A percentile compares a stretch with the other conserved stretches of the same genome.
These are phyloP conservation scores for Lepus americanus DNA, from an alignment of 2,113 vertebrate genomes.

Conservation along the genomic window DNA sequence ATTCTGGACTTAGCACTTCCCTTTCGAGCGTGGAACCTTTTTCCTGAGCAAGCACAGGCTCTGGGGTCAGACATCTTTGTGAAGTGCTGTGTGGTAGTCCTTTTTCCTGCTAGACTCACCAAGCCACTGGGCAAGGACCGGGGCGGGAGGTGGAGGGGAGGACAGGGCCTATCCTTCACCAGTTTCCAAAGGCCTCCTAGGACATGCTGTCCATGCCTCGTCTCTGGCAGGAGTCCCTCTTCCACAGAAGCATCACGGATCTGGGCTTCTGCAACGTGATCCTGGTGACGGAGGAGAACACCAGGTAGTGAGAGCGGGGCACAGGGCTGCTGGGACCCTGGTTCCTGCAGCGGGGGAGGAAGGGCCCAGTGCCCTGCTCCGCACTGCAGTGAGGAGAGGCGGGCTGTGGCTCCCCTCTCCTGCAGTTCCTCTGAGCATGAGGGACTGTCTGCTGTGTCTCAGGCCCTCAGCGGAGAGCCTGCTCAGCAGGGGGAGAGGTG, in stretches of 20 bases:
- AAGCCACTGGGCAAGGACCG: neutral
- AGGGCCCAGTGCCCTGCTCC: neutral
- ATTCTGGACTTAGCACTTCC: neutral
- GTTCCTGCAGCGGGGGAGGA: too few relatives aligned
- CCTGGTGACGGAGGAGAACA: slow-evolving; percentile 86
- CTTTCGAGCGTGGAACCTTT: neutral
- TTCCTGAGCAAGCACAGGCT: neutral
- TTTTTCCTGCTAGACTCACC: neutral
- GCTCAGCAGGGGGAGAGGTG: neutral
- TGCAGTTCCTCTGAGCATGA: neutral
- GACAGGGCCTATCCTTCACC: neutral
- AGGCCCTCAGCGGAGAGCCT: neutral
- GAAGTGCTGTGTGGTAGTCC: neutral
- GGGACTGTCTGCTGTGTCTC: neutral
- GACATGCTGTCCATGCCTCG: neutral
- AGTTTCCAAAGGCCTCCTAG: neutral
- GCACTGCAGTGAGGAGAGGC: neutral
- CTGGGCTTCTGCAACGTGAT: slow-evolving; percentile 82
- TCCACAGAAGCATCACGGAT: slow-evolving; percentile 74
- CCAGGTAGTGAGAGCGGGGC: slow-evolving; percentile 81
- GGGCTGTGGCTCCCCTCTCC: neutral
- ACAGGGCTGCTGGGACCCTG: neutral
- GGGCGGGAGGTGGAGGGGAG: neutral
- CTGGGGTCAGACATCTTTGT: neutral
- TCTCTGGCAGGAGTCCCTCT: slow-evolving; percentile 80